Evolutionary conservation across 2,888 invertebrate genomes (phyloP).

Genomic region (Phyllotreta striolata): DNA sequence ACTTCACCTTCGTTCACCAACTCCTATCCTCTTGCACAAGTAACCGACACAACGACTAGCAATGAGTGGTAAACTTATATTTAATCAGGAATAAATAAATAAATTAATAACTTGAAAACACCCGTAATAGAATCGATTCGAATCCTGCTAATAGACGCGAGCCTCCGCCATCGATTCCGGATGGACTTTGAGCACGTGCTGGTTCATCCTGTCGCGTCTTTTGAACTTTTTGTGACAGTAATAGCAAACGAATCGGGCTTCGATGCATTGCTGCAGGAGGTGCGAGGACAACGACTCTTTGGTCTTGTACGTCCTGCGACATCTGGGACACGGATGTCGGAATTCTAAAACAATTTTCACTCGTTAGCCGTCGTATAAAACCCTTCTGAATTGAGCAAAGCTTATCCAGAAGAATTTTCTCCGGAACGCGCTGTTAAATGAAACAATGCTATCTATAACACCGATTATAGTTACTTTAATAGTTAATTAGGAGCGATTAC

Average conservation of each 20-base stretch:
- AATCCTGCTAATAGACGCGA: too few relatives aligned
- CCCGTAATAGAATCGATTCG: too few relatives aligned
- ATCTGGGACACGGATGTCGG: conserved; percentile 40
- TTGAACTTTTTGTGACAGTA: conserved; percentile 41
- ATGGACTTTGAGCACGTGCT: conserved; percentile 34
- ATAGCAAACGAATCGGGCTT: conserved; percentile 39
- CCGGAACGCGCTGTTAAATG: conserved; percentile 32
- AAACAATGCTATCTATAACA: too few relatives aligned
- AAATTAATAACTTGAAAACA: neutral
- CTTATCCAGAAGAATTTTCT: conserved; percentile 27
- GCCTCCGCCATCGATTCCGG: conserved; percentile 8
- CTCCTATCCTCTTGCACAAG: too few relatives aligned
- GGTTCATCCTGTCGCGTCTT: conserved; percentile 36
- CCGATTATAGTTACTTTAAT: neutral
- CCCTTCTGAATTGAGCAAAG: too few relatives aligned
- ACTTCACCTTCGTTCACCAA: too few relatives aligned
- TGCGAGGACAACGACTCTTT: conserved; percentile 68
- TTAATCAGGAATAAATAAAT: neutral
- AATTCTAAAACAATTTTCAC: conserved; percentile 14
- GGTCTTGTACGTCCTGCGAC: conserved; percentile 53
- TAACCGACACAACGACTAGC: too few relatives aligned
- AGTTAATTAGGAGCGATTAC: neutral
- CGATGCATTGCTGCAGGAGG: conserved; percentile 37
- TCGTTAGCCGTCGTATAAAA: neutral
- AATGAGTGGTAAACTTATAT: too few relatives aligned